Percentiles rank a stretch among this genome's conserved stretches.
phyloP scores from a whole-genome alignment of 2,797 vertebrate genomes.

The Xenentodon cancila region DNA sequence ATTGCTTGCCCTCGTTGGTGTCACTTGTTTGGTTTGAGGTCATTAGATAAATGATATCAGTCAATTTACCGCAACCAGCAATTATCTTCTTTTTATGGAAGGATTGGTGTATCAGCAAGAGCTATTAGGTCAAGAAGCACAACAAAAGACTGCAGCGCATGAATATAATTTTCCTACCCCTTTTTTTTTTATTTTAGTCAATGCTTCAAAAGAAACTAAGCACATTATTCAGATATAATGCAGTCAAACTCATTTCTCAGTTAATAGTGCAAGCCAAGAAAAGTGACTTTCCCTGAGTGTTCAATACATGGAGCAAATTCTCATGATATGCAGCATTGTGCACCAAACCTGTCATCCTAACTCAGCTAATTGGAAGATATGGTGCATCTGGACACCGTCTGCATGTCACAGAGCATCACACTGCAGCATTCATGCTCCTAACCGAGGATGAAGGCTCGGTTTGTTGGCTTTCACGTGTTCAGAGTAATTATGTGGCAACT shows the following conservation, averaged over 20 bases:
- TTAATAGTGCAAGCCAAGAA: conserved; percentile 33
- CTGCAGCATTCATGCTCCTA: conserved; percentile 54
- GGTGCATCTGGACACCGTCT: conserved; percentile 56
- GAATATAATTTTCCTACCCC: conserved; percentile 25
- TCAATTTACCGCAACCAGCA: conserved; percentile 32
- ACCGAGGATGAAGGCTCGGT: conserved; percentile 46
- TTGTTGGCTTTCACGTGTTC: conserved; percentile 54
- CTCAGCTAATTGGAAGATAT: conserved; percentile 63
- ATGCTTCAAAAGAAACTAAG: conserved; percentile 46
- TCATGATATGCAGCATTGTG: conserved; percentile 54
- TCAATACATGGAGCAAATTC: conserved; percentile 40
- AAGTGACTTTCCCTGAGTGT: conserved; percentile 45
- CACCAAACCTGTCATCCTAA: conserved; percentile 62
- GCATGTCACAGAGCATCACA: conserved; percentile 59
- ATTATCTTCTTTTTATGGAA: conserved; percentile 10
- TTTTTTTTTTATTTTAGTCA: conserved; percentile 6
- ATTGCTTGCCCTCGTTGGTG: conserved; percentile 34
- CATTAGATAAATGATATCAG: conserved; percentile 15
- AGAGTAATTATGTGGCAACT: conserved; percentile 37
- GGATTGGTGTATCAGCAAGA: conserved; percentile 23
- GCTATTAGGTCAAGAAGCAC: conserved; percentile 42
- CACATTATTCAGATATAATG: conserved; percentile 54
- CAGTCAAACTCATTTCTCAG: conserved; percentile 5
- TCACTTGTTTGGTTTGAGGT: conserved; percentile 15
- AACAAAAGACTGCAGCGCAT: conserved; percentile 38